Evolutionary conservation across 1,140 invertebrate genomes (phyloP).

Genomic region (Ectropis grisescens): DNA sequence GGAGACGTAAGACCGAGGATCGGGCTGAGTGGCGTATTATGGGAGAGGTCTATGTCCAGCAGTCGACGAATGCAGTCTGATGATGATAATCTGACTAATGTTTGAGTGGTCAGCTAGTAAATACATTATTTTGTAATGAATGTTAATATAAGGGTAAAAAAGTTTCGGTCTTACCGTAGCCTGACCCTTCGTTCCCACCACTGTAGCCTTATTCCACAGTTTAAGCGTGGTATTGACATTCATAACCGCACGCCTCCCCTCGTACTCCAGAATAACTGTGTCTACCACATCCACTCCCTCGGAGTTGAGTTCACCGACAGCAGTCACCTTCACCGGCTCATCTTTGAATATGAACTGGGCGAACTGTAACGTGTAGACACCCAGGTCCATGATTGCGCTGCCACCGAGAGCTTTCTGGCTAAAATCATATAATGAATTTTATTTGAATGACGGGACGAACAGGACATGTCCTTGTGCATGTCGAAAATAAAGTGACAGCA

Average conservation of each 20-base stretch:
- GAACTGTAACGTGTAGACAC: constrained; percentile 86
- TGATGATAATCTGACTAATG: no score
- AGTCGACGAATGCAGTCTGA: no score
- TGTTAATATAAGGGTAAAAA: no score
- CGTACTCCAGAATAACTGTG: constrained; percentile 74
- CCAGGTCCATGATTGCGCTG: constrained; percentile 85
- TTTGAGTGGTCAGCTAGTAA: no score
- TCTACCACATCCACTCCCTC: constrained; percentile 78
- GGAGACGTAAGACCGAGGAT: no score
- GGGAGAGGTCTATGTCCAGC: no score
- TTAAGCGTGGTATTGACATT: constrained; percentile 57
- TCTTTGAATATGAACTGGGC: constrained; percentile 78
- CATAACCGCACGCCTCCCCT: constrained; percentile 74
- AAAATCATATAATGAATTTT: no score
- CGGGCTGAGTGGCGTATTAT: no score
- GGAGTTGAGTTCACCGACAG: constrained; percentile 76
- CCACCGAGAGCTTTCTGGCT: constrained; percentile 80
- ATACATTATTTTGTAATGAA: no score
- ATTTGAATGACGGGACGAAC: no score
- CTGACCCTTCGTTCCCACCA: constrained; percentile 28
- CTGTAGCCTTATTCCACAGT: constrained; percentile 67
- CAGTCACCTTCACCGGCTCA: constrained; percentile 73
- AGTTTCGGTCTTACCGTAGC: constrained; percentile 40
- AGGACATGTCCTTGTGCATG: no score
- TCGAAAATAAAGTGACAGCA: no score